Conservation (phyloP, 2,797 vertebrate genomes). For the Lepilemur septentrionalis region DNA sequence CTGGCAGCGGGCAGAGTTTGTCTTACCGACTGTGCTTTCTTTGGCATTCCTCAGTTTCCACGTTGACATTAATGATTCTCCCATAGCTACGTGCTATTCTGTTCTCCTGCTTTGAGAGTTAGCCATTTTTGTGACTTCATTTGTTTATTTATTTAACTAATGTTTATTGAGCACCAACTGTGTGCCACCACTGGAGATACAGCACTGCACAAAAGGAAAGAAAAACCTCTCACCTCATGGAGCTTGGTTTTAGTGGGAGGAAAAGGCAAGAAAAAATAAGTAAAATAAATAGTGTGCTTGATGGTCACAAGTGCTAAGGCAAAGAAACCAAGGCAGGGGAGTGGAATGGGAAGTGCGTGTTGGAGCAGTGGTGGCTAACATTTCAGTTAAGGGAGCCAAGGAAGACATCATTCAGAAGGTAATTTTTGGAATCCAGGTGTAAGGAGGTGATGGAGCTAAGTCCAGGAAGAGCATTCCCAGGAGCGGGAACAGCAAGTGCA, state of each 20-base stretch:
- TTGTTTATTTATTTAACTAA: not conserved
- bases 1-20: not conserved
- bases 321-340: not conserved
- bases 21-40: not conserved
- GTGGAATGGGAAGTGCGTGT: not conserved
- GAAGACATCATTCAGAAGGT: not conserved
- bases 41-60: not conserved
- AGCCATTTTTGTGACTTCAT: not conserved
- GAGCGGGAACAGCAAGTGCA: not conserved
- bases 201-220: not conserved
- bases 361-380: not conserved
- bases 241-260: not conserved
- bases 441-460: not conserved
- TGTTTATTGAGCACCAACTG: not conserved
- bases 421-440: not conserved
- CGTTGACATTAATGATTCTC: not conserved
- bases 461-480: not conserved
- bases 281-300: not conserved
- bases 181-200: not conserved
- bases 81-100: not conserved
- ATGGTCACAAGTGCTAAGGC: not conserved
- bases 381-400: not conserved
- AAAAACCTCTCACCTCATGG: accelerated
- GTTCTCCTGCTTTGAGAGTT: not conserved
- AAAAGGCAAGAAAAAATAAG: not conserved